These are phyloP conservation scores for Rhinopithecus roxellana DNA, from an alignment of 2,113 vertebrate genomes.

Conservation along the genomic window DNA sequence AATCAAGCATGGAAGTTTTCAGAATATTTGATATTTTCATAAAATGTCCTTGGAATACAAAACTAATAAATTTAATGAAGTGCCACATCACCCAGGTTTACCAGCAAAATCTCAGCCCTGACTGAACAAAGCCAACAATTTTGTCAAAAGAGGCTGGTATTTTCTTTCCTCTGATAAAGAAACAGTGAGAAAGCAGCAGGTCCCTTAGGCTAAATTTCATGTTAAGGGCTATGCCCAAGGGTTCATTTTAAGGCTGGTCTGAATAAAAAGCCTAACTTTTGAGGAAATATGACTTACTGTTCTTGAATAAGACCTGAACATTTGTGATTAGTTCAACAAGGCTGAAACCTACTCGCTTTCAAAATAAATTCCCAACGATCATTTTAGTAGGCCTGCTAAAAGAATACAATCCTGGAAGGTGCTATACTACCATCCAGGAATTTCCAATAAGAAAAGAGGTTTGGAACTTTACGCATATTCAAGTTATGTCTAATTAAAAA, in stretches of 20 bases:
- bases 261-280: neutral
- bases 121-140: neutral
- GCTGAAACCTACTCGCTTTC: neutral
- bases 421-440: neutral
- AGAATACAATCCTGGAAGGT: neutral
- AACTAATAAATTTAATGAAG: neutral
- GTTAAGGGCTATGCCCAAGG: neutral
- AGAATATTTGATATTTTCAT: neutral
- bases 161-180: conserved; percentile 32
- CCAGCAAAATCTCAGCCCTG: neutral
- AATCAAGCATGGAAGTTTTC: neutral
- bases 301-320: neutral
- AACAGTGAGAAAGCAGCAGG: neutral
- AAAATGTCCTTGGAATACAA: neutral
- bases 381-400: neutral
- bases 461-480: neutral
- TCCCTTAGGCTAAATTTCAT: neutral
- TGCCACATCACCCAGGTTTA: neutral
- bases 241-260: neutral
- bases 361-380: neutral
- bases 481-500: neutral
- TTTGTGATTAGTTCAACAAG: neutral
- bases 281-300: neutral
- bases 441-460: neutral
- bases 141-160: neutral